phyloP scores from a whole-genome alignment of 2,888 invertebrate genomes.

The Nebria salina region DNA sequence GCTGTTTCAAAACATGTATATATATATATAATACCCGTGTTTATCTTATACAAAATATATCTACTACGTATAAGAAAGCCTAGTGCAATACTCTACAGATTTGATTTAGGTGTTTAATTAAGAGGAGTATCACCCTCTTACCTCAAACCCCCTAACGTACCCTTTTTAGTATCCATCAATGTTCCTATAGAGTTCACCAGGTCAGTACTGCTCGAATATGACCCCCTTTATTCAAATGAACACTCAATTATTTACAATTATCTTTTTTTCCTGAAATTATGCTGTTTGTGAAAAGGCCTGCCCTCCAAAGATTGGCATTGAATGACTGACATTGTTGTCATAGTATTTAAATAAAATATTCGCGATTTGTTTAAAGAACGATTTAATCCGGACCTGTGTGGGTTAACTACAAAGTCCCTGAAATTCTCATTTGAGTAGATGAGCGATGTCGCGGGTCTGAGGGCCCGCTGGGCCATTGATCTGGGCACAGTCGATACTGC shows the following conservation, averaged over 20 bases:
- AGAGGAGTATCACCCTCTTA: background rate
- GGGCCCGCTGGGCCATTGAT: conserved; percentile 1
- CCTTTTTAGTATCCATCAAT: conserved; percentile 7
- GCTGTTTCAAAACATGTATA: no score
- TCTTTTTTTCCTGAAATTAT: background rate
- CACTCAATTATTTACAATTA: background rate
- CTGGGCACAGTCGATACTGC: conserved; percentile 10
- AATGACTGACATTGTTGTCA: no score
- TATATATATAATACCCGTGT: no score
- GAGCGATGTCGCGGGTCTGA: conserved; percentile 2
- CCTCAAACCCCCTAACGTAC: background rate
- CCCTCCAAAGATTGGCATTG: no score
- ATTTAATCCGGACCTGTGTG: conserved; percentile 4
- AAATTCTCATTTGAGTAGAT: conserved; percentile 18
- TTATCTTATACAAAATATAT: no score
- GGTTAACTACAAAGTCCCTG: conserved; percentile 8
- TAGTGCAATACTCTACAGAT: no score
- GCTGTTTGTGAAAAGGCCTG: no score
- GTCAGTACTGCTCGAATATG: background rate
- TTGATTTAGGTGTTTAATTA: conserved; percentile 22
- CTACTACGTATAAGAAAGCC: no score
- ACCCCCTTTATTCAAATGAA: no score
- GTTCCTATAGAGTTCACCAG: background rate
- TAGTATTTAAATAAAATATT: no score
- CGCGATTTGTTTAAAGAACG: no score